phyloP scores from a whole-genome alignment of 1,140 invertebrate genomes.

The Cotesia glomerata region DNA sequence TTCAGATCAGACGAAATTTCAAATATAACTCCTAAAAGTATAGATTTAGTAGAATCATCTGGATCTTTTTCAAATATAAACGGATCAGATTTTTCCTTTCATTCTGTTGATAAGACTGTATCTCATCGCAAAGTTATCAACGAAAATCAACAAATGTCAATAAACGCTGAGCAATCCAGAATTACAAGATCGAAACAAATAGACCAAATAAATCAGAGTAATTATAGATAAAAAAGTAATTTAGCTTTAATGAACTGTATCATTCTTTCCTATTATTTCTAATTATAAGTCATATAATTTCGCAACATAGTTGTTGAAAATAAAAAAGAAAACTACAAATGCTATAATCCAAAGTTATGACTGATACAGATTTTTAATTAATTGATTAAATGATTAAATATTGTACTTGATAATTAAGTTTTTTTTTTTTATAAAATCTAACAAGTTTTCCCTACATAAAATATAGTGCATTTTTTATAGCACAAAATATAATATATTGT shows the following conservation, averaged over 20 bases:
- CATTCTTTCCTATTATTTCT: too few relatives aligned
- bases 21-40: slow-evolving; percentile 66
- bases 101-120: slow-evolving; percentile 64
- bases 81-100: slow-evolving; percentile 67
- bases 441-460: too few relatives aligned
- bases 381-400: too few relatives aligned
- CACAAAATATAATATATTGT: too few relatives aligned
- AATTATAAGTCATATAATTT: too few relatives aligned
- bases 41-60: slow-evolving; percentile 68
- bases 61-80: slow-evolving; percentile 69
- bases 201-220: slow-evolving; percentile 40
- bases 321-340: too few relatives aligned
- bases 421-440: too few relatives aligned
- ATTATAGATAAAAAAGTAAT: slow-evolving; percentile 43
- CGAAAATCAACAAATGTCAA: slow-evolving; percentile 56
- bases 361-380: too few relatives aligned
- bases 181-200: slow-evolving; percentile 37
- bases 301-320: too few relatives aligned
- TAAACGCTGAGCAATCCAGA: slow-evolving; percentile 51
- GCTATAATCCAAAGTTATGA: too few relatives aligned
- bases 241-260: neutral
- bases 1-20: slow-evolving; percentile 60
- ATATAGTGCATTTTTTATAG: too few relatives aligned
- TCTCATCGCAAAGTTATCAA: slow-evolving; percentile 49
- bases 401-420: too few relatives aligned